phyloP scores from a whole-genome alignment of 2,797 vertebrate species.

The Petrocephalus sullivani region DNA sequence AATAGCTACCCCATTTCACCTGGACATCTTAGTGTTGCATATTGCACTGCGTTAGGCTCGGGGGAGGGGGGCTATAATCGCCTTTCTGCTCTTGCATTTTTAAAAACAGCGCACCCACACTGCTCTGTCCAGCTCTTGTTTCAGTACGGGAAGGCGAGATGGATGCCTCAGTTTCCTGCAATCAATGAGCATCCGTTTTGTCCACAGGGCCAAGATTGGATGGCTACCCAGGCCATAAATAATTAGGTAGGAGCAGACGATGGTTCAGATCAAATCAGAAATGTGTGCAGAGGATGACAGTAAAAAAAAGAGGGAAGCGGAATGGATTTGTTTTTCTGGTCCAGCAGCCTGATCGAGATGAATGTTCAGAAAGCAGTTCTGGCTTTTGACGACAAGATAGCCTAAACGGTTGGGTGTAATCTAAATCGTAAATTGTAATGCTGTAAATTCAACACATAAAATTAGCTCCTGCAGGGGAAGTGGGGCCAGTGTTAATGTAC shows the following conservation, averaged over 20 bases:
- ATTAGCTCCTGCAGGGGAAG: not conserved
- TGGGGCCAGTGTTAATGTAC: not conserved
- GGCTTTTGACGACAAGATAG: not conserved
- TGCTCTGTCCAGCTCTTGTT: not conserved
- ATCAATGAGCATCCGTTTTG: slow-evolving; percentile 26
- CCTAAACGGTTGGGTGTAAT: not conserved
- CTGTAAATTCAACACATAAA: not conserved
- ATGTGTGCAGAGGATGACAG: slow-evolving; percentile 11
- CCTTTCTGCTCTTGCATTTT: not conserved
- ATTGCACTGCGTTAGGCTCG: not conserved
- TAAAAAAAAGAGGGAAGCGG: not conserved
- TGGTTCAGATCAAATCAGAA: slow-evolving; percentile 19
- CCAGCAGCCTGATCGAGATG: not conserved
- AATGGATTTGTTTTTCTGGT: slow-evolving; percentile 10
- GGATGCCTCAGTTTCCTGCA: slow-evolving; percentile 15
- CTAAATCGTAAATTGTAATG: not conserved
- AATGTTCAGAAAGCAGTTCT: not conserved
- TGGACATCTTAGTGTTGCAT: not conserved
- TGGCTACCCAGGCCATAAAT: slow-evolving; percentile 25
- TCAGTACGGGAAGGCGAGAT: slow-evolving; percentile 11
- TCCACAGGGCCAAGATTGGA: slow-evolving; percentile 17
- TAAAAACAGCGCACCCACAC: not conserved
- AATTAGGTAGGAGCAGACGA: slow-evolving; percentile 24
- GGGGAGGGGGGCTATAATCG: not conserved
- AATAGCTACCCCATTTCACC: not conserved